phyloP scores from a whole-genome alignment of 2,888 invertebrate species.

The Ypsolopha sequella region DNA sequence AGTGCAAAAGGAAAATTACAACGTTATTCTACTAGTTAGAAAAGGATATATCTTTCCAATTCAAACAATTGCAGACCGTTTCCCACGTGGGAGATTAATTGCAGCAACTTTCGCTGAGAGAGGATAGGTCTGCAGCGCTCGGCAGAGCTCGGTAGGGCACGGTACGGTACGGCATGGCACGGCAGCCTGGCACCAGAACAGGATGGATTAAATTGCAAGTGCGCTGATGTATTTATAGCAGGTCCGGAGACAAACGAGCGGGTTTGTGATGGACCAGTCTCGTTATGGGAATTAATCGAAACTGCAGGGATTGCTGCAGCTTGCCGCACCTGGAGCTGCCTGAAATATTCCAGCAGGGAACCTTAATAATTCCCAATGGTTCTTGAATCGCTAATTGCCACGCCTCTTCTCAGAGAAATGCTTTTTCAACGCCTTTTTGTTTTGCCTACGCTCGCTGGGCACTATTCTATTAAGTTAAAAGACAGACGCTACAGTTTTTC shows the following conservation, averaged over 20 bases:
- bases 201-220: slow-evolving; percentile 67
- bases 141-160: slow-evolving; percentile 22
- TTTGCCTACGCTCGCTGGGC: not conserved
- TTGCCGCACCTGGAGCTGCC: slow-evolving; percentile 52
- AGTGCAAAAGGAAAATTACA: not conserved
- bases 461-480: not conserved
- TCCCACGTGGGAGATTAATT: slow-evolving; percentile 43
- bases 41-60: slow-evolving; percentile 28
- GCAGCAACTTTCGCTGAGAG: slow-evolving; percentile 44
- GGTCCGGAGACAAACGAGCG: slow-evolving; percentile 66
- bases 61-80: slow-evolving; percentile 34
- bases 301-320: slow-evolving; percentile 34
- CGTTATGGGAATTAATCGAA: slow-evolving; percentile 71
- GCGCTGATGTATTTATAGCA: slow-evolving; percentile 70
- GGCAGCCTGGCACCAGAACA: slow-evolving; percentile 45
- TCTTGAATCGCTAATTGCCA: slow-evolving; percentile 6
- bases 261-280: slow-evolving; percentile 65
- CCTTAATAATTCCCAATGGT: slow-evolving; percentile 17
- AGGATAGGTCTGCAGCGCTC: no score
- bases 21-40: not conserved
- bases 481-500: slow-evolving; percentile 4
- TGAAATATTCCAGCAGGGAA: slow-evolving; percentile 44
- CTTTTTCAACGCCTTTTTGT: not conserved
- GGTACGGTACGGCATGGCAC: slow-evolving; percentile 26
- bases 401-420: not conserved